Percentiles rank a stretch among this genome's conserved stretches.
phyloP scores from a whole-genome alignment of 2,113 vertebrate species.

The Sardina pilchardus region DNA sequence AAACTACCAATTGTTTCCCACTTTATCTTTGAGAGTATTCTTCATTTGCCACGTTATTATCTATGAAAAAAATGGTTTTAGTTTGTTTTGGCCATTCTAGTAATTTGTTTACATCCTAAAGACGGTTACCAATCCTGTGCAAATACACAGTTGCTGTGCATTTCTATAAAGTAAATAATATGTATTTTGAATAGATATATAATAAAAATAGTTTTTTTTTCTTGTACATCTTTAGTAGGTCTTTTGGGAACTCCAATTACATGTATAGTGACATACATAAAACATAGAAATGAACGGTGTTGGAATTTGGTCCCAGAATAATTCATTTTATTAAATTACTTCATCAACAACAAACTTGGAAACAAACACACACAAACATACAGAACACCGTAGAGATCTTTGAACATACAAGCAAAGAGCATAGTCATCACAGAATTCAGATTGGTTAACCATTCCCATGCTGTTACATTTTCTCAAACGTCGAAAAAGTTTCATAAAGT shows the following conservation, averaged over 20 bases:
- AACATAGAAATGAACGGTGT: background rate
- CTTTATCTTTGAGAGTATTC: background rate
- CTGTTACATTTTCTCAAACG: conserved; percentile 69
- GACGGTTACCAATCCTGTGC: no score
- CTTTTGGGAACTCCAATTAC: background rate
- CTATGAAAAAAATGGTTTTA: no score
- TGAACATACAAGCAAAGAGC: conserved; percentile 27
- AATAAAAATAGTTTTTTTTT: no score
- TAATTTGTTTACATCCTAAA: no score
- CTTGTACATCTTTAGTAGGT: background rate
- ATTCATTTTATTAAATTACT: conserved; percentile 74
- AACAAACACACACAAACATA: conserved; percentile 66
- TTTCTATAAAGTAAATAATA: no score
- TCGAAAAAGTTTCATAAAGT: conserved; percentile 65
- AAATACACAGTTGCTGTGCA: no score
- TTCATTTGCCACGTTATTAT: no score
- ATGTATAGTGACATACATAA: background rate
- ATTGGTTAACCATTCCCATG: conserved; percentile 73
- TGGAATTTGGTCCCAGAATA: conserved; percentile 73
- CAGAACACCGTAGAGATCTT: conserved; percentile 59
- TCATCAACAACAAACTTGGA: conserved; percentile 80
- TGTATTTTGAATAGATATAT: no score
- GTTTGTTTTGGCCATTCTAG: no score
- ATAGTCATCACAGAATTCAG: conserved; percentile 48
- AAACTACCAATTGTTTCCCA: background rate